Evolutionary conservation across 2,113 vertebrate genomes (phyloP).

Genomic region (Lipophrys pholis): DNA sequence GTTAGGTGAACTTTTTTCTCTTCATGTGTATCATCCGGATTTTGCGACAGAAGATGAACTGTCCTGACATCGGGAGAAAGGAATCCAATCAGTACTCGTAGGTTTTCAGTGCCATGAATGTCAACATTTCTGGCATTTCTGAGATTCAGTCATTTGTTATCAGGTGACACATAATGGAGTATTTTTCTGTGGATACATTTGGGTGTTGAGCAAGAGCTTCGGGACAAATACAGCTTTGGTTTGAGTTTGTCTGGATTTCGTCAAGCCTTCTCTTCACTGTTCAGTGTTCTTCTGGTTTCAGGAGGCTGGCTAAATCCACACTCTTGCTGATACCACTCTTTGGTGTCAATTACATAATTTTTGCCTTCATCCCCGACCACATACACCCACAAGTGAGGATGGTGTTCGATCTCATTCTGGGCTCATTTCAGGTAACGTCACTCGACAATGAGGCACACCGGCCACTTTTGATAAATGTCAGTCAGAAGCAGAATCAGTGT

Average conservation of each 20-base stretch:
- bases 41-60: conserved; percentile 94
- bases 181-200: not conserved
- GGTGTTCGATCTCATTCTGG: conserved; percentile 92
- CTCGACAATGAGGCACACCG: not conserved
- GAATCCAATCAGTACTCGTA: conserved; percentile 94
- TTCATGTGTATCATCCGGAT: conserved; percentile 96
- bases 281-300: conserved; percentile 56
- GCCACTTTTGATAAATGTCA: too few species aligned
- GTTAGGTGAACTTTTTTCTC: conserved; percentile 92
- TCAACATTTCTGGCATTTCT: not conserved
- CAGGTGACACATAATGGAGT: not conserved
- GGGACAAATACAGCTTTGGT: not conserved
- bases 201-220: conserved; percentile 2
- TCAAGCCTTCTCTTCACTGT: not conserved
- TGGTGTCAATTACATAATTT: conserved; percentile 94
- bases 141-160: conserved; percentile 14
- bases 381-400: conserved; percentile 85
- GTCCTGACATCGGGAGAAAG: conserved; percentile 90
- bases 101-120: conserved; percentile 69
- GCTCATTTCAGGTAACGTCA: conserved; percentile 93
- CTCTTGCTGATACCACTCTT: conserved; percentile 96
- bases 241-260: not conserved
- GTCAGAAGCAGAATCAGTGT: not conserved
- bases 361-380: conserved; percentile 91
- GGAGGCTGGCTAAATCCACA: conserved; percentile 96